phyloP scores from a whole-genome alignment of 2,113 vertebrate species.

The Mormoops blainvillei region DNA sequence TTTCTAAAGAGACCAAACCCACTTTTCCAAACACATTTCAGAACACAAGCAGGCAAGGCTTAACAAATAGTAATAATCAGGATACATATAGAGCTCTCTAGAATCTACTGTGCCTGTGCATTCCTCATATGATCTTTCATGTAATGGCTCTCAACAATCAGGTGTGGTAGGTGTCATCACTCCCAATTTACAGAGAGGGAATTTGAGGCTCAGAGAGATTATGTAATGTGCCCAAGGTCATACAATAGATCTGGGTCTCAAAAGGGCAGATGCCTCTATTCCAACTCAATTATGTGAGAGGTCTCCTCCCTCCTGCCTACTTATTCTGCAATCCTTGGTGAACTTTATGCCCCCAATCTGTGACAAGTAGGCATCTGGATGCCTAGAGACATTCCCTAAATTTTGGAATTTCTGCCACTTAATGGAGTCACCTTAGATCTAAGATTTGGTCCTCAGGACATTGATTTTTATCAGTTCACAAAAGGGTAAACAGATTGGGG shows the following conservation, averaged over 20 bases:
- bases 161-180: not conserved
- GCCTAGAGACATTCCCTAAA: not conserved
- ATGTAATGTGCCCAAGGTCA: not conserved
- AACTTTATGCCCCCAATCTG: not conserved
- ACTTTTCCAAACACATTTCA: not conserved
- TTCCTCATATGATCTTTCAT: not conserved
- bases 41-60: not conserved
- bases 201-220: not conserved
- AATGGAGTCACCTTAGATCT: not conserved
- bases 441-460: not conserved
- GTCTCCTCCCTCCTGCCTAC: not conserved
- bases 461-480: not conserved
- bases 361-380: not conserved
- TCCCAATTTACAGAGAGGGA: not conserved
- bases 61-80: not conserved
- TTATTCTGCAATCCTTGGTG: not conserved
- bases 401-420: not conserved
- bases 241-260: not conserved
- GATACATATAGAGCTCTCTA: not conserved
- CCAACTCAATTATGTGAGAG: not conserved
- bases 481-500: not conserved
- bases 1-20: not conserved
- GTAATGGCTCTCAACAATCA: not conserved
- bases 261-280: not conserved
- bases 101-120: not conserved